Conservation (phyloP, 2,888 invertebrate genomes). For the Aspidiotus rigidus region DNA sequence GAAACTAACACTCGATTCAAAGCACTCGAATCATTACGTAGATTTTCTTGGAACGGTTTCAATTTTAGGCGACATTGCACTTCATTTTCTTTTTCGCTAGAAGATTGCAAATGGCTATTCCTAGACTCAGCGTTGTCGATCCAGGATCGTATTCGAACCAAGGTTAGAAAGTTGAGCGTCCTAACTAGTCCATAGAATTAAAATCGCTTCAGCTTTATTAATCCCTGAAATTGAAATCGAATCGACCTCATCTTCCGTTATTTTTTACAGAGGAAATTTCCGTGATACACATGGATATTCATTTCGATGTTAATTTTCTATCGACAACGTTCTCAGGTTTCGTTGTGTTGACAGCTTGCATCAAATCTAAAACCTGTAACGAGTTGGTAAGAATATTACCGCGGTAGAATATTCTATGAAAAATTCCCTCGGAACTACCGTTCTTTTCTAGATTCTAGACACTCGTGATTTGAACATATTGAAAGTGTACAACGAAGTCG, state of each 20-base stretch:
- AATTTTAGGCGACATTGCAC: no score
- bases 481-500: constrained; percentile 49
- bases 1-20: no score
- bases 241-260: neutral
- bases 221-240: neutral
- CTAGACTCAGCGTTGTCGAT: constrained; percentile 32
- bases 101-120: neutral
- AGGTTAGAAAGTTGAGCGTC: neutral
- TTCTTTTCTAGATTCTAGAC: constrained; percentile 59
- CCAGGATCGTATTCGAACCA: constrained; percentile 35
- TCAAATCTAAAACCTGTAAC: constrained; percentile 47
- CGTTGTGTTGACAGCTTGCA: constrained; percentile 54
- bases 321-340: constrained; percentile 58
- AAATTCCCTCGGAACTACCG: neutral
- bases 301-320: constrained; percentile 62
- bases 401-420: no score
- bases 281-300: constrained; percentile 56
- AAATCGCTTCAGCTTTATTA: no score
- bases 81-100: no score
- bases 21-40: no score
- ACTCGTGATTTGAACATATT: constrained; percentile 59
- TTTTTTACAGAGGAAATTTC: constrained; percentile 53
- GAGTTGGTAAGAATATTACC: constrained; percentile 47
- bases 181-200: no score
- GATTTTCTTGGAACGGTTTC: no score